These are phyloP conservation scores for Sus cebifrons DNA, from an alignment of 2,797 vertebrate genomes.

Conservation along the genomic window DNA sequence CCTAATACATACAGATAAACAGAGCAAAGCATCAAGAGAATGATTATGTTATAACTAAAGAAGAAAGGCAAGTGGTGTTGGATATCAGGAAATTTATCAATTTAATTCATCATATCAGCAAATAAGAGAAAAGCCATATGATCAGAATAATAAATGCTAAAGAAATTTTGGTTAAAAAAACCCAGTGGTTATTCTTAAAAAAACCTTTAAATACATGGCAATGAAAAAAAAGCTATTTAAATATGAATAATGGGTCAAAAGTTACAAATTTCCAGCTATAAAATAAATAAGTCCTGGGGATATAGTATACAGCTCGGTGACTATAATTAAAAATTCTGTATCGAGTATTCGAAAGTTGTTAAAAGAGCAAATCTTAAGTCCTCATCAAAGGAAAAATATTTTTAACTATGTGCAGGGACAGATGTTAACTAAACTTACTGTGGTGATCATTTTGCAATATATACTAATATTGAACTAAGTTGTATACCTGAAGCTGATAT, in stretches of 20 bases:
- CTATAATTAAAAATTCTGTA: neutral
- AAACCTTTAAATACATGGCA: constrained; percentile 33
- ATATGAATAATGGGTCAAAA: neutral
- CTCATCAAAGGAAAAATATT: neutral
- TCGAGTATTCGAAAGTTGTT: neutral
- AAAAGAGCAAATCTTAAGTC: neutral
- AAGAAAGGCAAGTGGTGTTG: neutral
- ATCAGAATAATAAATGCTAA: neutral
- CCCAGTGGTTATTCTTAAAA: neutral
- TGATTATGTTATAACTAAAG: neutral
- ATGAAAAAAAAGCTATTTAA: neutral
- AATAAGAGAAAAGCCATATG: neutral
- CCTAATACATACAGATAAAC: neutral
- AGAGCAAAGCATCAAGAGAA: neutral
- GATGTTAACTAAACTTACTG: neutral
- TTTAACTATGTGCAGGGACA: neutral
- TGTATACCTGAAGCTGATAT: neutral
- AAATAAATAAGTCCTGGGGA: neutral
- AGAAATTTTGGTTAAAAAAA: neutral
- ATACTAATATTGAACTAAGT: neutral
- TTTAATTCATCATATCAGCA: constrained; percentile 17
- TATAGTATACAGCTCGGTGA: neutral
- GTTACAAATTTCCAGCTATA: neutral
- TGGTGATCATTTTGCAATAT: neutral
- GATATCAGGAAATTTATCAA: neutral